These are phyloP conservation scores for Colistium nudipinnis DNA, from an alignment of 2,113 vertebrate species.

Conservation along the genomic window DNA sequence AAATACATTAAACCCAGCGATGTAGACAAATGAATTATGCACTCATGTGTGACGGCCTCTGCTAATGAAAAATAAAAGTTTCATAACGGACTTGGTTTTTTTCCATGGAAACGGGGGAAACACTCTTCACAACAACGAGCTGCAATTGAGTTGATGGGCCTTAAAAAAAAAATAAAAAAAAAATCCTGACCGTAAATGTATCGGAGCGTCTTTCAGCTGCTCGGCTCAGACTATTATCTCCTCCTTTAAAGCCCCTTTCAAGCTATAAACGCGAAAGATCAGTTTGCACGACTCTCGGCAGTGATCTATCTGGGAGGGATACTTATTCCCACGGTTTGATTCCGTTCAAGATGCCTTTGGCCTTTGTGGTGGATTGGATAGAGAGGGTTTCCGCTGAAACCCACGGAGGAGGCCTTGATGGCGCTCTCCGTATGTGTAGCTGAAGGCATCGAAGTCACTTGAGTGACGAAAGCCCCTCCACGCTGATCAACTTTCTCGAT, in stretches of 20 bases:
- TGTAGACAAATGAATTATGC: conserved; percentile 13
- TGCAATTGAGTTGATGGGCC: conserved; percentile 5
- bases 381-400: conserved; percentile 47
- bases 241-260: conserved; percentile 21
- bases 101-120: conserved; percentile 7
- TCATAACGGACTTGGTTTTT: conserved; percentile 36
- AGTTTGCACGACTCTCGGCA: conserved; percentile 14
- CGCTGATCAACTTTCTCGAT: conserved; percentile 52
- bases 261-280: conserved; percentile 35
- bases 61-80: conserved; percentile 41
- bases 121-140: conserved; percentile 21
- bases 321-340: conserved; percentile 39
- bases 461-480: conserved; percentile 60
- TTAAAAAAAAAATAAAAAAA: too few relatives aligned
- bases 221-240: neutral
- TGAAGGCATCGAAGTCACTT: conserved; percentile 62
- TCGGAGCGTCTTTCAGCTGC: conserved; percentile 1
- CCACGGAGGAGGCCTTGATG: conserved; percentile 52
- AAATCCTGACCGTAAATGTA: conserved; percentile 25
- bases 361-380: conserved; percentile 51
- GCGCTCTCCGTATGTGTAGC: conserved; percentile 67
- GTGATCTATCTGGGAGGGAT: conserved; percentile 29
- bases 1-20: conserved; percentile 19
- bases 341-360: conserved; percentile 19
- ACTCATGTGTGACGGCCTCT: conserved; percentile 11